Base-by-base conservation (phyloP, 2,113 vertebrate species). In the Archilochus colubris region DNA sequence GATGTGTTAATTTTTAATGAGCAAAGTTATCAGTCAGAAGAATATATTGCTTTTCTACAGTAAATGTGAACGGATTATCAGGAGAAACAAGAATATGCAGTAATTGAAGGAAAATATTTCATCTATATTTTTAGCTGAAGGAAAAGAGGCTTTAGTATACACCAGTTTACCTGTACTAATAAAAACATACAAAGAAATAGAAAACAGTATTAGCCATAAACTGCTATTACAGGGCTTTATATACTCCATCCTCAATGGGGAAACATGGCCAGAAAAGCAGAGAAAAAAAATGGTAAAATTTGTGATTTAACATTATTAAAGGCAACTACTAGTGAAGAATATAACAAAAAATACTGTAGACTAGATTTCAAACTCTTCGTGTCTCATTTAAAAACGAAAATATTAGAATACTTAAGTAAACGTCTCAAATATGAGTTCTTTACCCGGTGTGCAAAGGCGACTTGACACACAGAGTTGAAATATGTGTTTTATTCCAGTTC, bases 311-410 rank as follows among this genome's bases (percentile, higher is more conserved):
- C 12, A 4, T 28, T 75, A 22, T 2, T 12, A 27, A n/a, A 0
- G 25, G 8, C 11, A 75, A 64, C 5, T 14, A 50, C 19, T n/a
- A 73, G 7, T 7, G 11, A 93, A 21, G 5, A 58, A 13, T 1
- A 18, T 2, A 63, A n/a, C 0, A 22, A 6, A 8, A 58, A 66
- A 5, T 2, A 22, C 12, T 64, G 75, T 8, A 25, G 9, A 48
- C 70, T 8, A 20, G 10, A 51, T 55, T 43, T 59, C 5, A 30
- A 14, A 7, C 14, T 58, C 21, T 8, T 4, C 1, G 0, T 24
- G 15, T 11, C 7, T 44, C 13, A 14, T 44, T 44, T 59, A 7
- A 53, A 82, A 76, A 74, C 7, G 40, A 28, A 70, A 40, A 9
- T 14, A 3, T 20, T 43, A 20, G n/a, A 73, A 50, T 40, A 40